Percentiles rank a stretch among this genome's conserved stretches.
phyloP scores from a whole-genome alignment of 2,113 vertebrate species.

The Formicarius rufipectus region DNA sequence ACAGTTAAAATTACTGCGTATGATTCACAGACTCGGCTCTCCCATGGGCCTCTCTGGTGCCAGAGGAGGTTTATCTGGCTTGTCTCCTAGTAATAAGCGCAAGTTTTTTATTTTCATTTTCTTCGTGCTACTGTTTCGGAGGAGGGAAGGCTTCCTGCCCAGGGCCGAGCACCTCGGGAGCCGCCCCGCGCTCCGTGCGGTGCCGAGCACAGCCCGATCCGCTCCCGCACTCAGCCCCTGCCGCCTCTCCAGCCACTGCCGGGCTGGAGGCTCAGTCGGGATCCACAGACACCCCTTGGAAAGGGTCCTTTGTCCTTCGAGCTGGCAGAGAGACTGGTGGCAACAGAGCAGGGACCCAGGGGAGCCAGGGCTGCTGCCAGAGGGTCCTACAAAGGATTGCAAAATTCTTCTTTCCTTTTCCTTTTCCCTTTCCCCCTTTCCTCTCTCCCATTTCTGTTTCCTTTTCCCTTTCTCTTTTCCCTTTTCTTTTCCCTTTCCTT shows the following conservation, averaged over 20 bases:
- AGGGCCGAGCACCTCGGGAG: too few species aligned
- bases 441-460: too few species aligned
- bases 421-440: fast-evolving
- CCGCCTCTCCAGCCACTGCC: background rate
- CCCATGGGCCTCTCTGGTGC: background rate
- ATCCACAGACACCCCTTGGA: background rate
- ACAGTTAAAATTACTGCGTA: background rate
- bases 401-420: background rate
- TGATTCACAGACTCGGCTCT: background rate
- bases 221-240: background rate
- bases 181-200: too few species aligned
- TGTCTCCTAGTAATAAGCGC: background rate
- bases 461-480: too few species aligned
- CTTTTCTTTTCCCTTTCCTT: too few species aligned
- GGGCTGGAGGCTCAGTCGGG: background rate
- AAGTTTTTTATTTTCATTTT: background rate
- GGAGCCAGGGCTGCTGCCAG: background rate
- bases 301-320: background rate
- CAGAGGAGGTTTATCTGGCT: background rate
- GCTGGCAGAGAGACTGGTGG: background rate
- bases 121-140: background rate
- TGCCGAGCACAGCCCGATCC: too few species aligned
- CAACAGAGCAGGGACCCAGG: background rate
- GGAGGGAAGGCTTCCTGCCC: background rate
- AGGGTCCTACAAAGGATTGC: background rate